Conservation (phyloP, 35 echinoderm and acorn worm species). For the Diadema setosum region DNA sequence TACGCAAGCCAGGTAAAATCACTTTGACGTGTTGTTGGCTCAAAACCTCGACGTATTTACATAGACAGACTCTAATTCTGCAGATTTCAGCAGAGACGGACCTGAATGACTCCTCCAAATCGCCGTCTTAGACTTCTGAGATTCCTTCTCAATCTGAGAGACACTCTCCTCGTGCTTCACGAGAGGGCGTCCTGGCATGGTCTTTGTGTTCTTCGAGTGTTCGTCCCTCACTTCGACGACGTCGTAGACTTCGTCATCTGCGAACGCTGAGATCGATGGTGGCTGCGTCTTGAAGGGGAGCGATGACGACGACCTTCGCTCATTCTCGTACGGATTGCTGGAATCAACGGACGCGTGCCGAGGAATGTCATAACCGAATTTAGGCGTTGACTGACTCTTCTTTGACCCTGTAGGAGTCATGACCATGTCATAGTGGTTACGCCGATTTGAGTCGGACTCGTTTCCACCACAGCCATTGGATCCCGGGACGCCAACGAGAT, state of each 20-base stretch:
- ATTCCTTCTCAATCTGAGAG: background rate
- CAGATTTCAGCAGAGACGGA: background rate
- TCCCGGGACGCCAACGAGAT: background rate
- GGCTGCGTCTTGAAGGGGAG: background rate
- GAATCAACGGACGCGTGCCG: background rate
- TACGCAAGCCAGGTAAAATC: too few relatives aligned
- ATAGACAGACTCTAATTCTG: background rate
- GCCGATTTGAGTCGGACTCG: too few relatives aligned
- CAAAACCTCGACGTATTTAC: background rate
- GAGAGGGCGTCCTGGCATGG: background rate
- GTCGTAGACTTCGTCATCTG: background rate
- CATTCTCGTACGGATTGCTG: background rate
- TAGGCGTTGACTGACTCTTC: background rate
- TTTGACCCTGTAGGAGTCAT: background rate
- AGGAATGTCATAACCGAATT: background rate
- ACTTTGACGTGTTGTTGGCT: background rate
- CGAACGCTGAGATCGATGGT: too few relatives aligned
- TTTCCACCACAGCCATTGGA: background rate
- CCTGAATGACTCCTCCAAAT: background rate
- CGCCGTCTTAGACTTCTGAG: background rate
- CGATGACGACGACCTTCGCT: background rate
- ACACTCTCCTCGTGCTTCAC: background rate
- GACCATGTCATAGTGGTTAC: background rate
- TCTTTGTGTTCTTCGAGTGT: background rate
- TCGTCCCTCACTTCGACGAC: background rate